Base-by-base conservation (phyloP, 2,113 vertebrate species). In the Opisthocomus hoazin region DNA sequence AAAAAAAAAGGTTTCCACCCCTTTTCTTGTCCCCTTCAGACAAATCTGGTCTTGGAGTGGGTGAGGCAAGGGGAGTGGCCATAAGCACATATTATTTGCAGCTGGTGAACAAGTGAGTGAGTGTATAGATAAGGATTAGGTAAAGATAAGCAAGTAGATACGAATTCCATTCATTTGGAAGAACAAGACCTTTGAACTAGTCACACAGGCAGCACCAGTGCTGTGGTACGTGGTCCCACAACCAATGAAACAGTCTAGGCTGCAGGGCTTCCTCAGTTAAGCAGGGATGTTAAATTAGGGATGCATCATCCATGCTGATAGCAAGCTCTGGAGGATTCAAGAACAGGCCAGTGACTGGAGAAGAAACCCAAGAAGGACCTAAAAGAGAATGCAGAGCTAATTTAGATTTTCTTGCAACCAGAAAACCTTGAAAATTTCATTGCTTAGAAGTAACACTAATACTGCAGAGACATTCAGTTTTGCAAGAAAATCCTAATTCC, bases 21-120 rank as follows among this genome's bases (percentile, higher is more conserved):
- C 10, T 41, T 32, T 36, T 54, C 36, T 87, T 50, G 50, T 58
- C 32, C 32, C 3, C 23, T 45, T 63, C 37, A 81, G 30, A 29
- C 2, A 34, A 71, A 50, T 16, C 7, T 45, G 11, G 8, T 41
- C 37, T 60, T 73, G 43, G 21, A 45, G 32, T 24, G 29, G 8
- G 30, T 63, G 17, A 50, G 17, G 29, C 29, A 56, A 45, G 15
- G 41, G 39, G 9, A 39, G 34, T 18, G 12, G 6, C 26, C 16
- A 15, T 29, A 17, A 54, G 4, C 19, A 27, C 1, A 3, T 21
- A 29, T 23, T 30, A 24, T 41, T 58, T 65, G 22, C 45, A 74
- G 11, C 13, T 46, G n/a, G 6, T 73, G 87, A 54, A 77, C 16
- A 54, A 0, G 0, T 32, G 54, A 74, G 5, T 6, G 54, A 45